Conservation (phyloP, 2,113 vertebrate species). For the Columba livia region DNA sequence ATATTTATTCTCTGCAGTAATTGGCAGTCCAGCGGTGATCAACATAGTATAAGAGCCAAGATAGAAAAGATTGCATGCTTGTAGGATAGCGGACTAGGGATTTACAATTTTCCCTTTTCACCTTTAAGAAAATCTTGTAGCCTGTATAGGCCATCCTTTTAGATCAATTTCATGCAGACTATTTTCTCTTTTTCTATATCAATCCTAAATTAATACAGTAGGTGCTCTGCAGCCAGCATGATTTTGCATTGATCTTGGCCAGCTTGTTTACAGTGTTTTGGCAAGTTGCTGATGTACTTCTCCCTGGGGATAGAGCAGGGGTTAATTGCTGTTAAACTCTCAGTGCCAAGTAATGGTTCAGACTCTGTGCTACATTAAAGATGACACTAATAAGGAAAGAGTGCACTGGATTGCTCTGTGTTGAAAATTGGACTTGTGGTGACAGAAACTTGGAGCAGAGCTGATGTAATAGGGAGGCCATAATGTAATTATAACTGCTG, state of each 20-base stretch:
- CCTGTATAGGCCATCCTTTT: slow-evolving; percentile 19
- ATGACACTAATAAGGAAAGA: slow-evolving; percentile 90
- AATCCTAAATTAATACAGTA: slow-evolving; percentile 77
- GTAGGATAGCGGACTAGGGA: neutral
- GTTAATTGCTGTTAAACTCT: slow-evolving; percentile 92
- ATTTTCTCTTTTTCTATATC: slow-evolving; percentile 55
- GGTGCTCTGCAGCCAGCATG: slow-evolving; percentile 71
- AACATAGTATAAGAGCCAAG: neutral
- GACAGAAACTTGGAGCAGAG: slow-evolving; percentile 81
- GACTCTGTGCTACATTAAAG: slow-evolving; percentile 86
- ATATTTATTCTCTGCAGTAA: neutral
- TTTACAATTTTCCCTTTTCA: neutral
- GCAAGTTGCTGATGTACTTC: slow-evolving; percentile 85
- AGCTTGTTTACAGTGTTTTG: slow-evolving; percentile 90
- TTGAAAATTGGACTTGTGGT: slow-evolving; percentile 82
- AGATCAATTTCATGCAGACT: slow-evolving; percentile 62
- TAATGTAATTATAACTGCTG: slow-evolving; percentile 84
- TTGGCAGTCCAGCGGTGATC: neutral
- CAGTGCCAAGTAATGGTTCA: slow-evolving; percentile 84
- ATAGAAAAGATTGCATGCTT: neutral
- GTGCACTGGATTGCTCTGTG: slow-evolving; percentile 79
- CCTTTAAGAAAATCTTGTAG: slow-evolving; percentile 29
- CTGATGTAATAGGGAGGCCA: slow-evolving; percentile 80
- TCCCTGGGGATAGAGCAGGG: slow-evolving; percentile 84
- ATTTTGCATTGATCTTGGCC: slow-evolving; percentile 80